phyloP scores from a whole-genome alignment of 37 sponge, comb jelly and placozoan species.

The Beroe ovata region DNA sequence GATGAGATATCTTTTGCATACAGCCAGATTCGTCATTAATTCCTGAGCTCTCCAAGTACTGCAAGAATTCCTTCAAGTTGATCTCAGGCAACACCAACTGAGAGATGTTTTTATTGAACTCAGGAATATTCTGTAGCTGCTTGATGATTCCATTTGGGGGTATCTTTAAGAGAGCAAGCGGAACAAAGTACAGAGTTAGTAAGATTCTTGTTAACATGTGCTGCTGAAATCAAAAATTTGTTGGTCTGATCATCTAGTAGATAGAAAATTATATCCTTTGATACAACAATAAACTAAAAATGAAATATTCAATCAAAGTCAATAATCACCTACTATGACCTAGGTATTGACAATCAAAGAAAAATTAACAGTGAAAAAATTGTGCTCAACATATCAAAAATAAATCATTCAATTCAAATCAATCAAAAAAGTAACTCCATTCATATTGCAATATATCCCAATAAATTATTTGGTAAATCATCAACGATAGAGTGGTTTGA shows the following conservation, averaged over 20 bases:
- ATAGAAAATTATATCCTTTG: no score
- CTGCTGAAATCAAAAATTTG: no score
- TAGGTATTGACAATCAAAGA: no score
- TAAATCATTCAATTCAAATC: no score
- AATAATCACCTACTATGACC: no score
- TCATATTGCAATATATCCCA: no score
- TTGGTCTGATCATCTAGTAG: no score
- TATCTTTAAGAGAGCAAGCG: not conserved
- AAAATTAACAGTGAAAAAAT: no score
- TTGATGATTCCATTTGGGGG: not conserved
- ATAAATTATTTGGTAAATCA: not conserved
- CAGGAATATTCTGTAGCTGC: not conserved
- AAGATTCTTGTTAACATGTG: not conserved
- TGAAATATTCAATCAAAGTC: no score
- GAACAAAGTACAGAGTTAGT: not conserved
- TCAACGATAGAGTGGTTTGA: slow-evolving; percentile 25
- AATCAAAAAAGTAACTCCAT: no score
- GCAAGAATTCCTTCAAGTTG: not conserved
- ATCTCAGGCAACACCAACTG: not conserved
- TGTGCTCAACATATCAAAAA: no score
- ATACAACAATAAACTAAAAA: no score
- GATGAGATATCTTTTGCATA: not conserved
- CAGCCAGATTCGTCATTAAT: not conserved
- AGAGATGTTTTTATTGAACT: not conserved
- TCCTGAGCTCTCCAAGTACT: not conserved